Base-by-base conservation (phyloP, 2,113 vertebrate species). In the Raphicerus campestris region DNA sequence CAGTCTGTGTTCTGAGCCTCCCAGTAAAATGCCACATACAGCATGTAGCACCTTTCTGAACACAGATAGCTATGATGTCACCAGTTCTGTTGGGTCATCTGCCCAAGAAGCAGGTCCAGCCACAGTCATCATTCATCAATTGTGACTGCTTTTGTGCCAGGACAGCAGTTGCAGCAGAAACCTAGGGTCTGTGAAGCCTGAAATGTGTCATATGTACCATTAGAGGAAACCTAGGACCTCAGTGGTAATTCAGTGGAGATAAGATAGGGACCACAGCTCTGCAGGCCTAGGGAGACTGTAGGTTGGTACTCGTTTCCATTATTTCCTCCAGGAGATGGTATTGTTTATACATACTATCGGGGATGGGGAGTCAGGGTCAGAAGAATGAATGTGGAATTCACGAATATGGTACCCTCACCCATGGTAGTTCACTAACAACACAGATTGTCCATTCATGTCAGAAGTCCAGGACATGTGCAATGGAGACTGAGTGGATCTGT, bases 51-150 rank as follows among this genome's bases (percentile, higher is more conserved):
- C 26, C 19, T 45, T 47, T n/a, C 39, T 2, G 4, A 58, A 19
- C 28, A 45, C 35, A 42, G 42, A 17, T 2, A 47, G 3, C 45
- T 30, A 3, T 30, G 7, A 19, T 0, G 4, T 47, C 45, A 30
- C 15, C 0, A 0, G 26, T 49, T 49, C 45, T 10, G 4, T 9
- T 78, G 45, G 75, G 42, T 15, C 42, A 47, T 10, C 45, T 78
- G 75, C 45, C 45, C 73, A 30, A 10, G 14, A 17, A 30, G 42
- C 75, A 47, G 75, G 26, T 47, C 42, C 58, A 60, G 26, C 58
- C 5, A 60, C 6, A 6, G 6, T 28, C 58, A 28, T 16, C 42
- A 17, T 28, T 78, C 2, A 17, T 15, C 11, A 42, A 0, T 14
- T 47, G 75, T 30, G 26, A 78, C 7, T 47, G 75, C 75, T 17